These are phyloP conservation scores for Latrodectus hesperus DNA, from an alignment of 2,888 invertebrate species.

Conservation along the genomic window DNA sequence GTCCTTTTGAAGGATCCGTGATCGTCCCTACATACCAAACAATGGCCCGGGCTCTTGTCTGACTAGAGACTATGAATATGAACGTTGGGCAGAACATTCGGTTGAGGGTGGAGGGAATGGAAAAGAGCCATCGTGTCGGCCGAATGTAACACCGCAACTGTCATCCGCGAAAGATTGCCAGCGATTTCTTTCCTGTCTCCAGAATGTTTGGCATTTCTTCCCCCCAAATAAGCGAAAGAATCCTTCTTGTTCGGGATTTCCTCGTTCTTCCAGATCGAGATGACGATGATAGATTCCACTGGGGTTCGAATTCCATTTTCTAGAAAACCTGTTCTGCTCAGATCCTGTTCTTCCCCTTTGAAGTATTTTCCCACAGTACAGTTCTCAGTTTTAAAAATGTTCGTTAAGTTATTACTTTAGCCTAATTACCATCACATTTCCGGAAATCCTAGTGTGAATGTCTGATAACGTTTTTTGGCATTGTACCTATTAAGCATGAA, in stretches of 20 bases:
- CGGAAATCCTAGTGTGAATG: too few species aligned
- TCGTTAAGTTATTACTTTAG: too few species aligned
- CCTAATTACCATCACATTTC: too few species aligned
- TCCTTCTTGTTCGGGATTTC: conserved; percentile 63
- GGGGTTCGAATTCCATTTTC: background rate
- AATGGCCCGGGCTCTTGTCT: conserved; percentile 57
- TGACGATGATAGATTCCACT: conserved; percentile 14
- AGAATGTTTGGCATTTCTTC: conserved; percentile 67
- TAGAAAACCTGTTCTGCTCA: background rate
- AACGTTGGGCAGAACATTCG: conserved; percentile 26
- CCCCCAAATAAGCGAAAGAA: conserved; percentile 64
- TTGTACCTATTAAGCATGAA: too few species aligned
- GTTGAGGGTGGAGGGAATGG: conserved; percentile 12
- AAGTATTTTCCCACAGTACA: background rate
- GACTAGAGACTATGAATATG: conserved; percentile 66
- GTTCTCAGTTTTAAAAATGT: too few species aligned
- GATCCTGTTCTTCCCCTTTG: background rate
- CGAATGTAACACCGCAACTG: conserved; percentile 65
- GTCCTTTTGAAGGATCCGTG: conserved; percentile 39
- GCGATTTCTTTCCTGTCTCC: conserved; percentile 59
- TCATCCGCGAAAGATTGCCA: conserved; percentile 59
- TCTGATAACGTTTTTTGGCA: too few species aligned
- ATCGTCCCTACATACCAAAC: conserved; percentile 40
- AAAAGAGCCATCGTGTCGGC: conserved; percentile 44
- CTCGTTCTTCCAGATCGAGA: background rate